Percentiles rank a stretch among this genome's conserved stretches.
phyloP scores from a whole-genome alignment of 2,888 invertebrate genomes.

The Odontomyia ornata region DNA sequence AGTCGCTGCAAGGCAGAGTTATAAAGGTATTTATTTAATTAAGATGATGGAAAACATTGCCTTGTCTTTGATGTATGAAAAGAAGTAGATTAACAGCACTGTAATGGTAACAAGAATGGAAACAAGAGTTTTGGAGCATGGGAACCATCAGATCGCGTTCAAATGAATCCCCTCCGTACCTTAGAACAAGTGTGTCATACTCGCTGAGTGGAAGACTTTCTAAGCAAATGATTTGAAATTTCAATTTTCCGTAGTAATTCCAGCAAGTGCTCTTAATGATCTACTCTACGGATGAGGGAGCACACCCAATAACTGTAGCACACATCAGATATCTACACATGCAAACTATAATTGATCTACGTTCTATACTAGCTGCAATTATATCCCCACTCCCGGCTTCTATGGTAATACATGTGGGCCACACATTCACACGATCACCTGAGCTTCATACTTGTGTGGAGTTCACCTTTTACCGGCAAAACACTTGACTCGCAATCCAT shows the following conservation, averaged over 20 bases:
- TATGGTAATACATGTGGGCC: not conserved
- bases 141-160: not conserved
- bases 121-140: not conserved
- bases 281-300: not conserved
- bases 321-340: slow-evolving; percentile 8
- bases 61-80: not conserved
- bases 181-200: no score
- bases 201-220: not conserved
- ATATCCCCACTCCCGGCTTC: not conserved
- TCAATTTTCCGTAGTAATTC: not conserved
- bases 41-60: slow-evolving; percentile 33
- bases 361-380: slow-evolving; percentile 1
- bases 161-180: no score
- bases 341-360: not conserved
- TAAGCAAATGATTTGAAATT: not conserved
- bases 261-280: not conserved
- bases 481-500: slow-evolving; percentile 25
- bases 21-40: slow-evolving; percentile 43
- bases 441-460: not conserved
- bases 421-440: not conserved
- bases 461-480: slow-evolving; percentile 18
- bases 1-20: not conserved
- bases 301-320: not conserved
- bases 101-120: not conserved
- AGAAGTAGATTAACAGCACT: not conserved